Evolutionary conservation across 2,113 vertebrate genomes (phyloP).

Genomic region (Myiozetetes cayanensis): DNA sequence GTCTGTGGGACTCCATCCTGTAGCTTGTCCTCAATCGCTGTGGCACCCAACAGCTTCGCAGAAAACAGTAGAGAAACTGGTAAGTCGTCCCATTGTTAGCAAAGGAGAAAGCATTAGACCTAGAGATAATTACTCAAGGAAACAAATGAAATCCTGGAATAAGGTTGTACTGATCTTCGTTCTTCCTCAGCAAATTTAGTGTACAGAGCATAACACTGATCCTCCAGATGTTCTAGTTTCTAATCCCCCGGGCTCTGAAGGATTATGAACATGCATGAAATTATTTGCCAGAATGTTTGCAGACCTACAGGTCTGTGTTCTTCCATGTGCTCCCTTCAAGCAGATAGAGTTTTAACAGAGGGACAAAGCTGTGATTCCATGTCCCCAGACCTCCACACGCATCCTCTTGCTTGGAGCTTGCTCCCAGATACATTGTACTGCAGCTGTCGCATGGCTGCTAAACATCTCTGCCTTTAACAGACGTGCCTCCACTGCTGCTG

Average conservation of each 20-base stretch:
- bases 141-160: background rate
- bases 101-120: background rate
- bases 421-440: background rate
- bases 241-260: background rate
- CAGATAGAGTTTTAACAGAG: background rate
- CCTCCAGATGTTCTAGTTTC: background rate
- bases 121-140: background rate
- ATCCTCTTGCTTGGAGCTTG: background rate
- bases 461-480: background rate
- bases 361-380: background rate
- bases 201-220: background rate
- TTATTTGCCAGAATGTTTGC: background rate
- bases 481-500: background rate
- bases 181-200: background rate
- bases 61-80: background rate
- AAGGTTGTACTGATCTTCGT: background rate
- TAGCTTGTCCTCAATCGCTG: slow-evolving; percentile 95
- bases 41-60: slow-evolving; percentile 84
- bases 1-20: slow-evolving; percentile 93
- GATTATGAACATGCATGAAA: background rate
- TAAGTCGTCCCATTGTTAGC: background rate
- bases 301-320: background rate
- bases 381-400: background rate
- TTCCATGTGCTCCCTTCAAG: background rate
- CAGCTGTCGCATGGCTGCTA: background rate